Percentiles rank a stretch among this genome's conserved stretches.
phyloP scores from a whole-genome alignment of 2,113 vertebrate species.

The Clarias batrachus region DNA sequence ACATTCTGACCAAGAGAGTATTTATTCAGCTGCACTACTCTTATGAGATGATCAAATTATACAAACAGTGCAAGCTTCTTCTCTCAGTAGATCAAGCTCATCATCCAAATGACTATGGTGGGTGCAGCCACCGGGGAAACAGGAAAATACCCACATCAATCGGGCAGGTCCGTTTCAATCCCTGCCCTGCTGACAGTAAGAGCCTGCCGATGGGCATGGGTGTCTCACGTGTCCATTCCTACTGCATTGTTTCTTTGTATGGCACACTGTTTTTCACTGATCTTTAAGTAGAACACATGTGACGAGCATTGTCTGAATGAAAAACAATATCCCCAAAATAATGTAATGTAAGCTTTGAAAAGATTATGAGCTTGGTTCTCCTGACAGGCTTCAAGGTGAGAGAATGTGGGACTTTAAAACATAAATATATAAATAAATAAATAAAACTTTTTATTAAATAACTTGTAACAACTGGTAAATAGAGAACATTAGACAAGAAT shows the following conservation, averaged over 20 bases:
- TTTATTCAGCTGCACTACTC: constrained; percentile 75
- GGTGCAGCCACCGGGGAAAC: neutral
- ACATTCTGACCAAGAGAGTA: constrained; percentile 59
- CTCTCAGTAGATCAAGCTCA: constrained; percentile 27
- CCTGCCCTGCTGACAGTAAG: constrained; percentile 1
- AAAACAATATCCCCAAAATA: constrained; percentile 18
- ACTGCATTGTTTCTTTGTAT: constrained; percentile 20
- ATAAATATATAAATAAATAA: neutral
- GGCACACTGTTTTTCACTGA: constrained; percentile 29
- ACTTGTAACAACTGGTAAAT: neutral
- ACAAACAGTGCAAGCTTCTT: constrained; percentile 50
- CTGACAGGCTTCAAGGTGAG: neutral
- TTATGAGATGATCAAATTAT: constrained; percentile 49
- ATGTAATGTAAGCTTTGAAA: constrained; percentile 25
- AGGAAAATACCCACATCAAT: constrained; percentile 22
- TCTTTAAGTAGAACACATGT: constrained; percentile 37
- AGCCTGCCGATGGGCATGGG: neutral
- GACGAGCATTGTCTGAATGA: constrained; percentile 25
- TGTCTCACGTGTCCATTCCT: constrained; percentile 25
- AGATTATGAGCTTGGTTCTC: constrained; percentile 13
- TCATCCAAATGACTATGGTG: constrained; percentile 42
- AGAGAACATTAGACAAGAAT: neutral
- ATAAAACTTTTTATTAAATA: neutral
- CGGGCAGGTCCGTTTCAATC: constrained; percentile 8
- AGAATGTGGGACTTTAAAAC: neutral